Evolutionary conservation across 2,888 invertebrate species (phyloP), one percentile per base, ranked within the genome.

Genomic region (Campoplex capitator): DNA sequence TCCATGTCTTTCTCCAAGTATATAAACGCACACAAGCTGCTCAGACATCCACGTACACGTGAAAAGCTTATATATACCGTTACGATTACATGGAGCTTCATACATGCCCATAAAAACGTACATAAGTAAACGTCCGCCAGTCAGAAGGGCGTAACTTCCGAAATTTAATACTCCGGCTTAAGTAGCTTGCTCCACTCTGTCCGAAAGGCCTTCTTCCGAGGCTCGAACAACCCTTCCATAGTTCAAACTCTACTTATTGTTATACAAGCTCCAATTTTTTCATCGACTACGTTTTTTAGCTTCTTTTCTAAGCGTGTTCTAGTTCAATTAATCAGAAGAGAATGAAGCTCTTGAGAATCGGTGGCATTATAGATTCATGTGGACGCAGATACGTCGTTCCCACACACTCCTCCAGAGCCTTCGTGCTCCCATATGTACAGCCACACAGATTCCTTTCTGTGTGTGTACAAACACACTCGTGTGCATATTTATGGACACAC

Each of bases 1-100:
- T 84, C 88, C 56, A 76, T 78, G 45, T 87, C 70, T 56, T 75
- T 68, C n/a, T 35, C 68, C 38, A 71, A 23, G 23, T 38, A 73
- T 42, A 65, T 62, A 38, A 23, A 35, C 2, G n/a, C n/a, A 18
- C 3, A 54, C 16, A 48, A 51, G 1, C 48, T 11, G 1, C 48
- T 11, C 23, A 16, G 23, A 38, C 51, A 48, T 48, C 7, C 11
- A 11, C 58, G 13, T 62, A 6, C 28, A 32, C 28, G 58, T 62
- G 28, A 13, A 32, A 13, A 75, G 11, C 45, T 18, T 28, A 51
- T 35, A 65, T 28, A 68, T 18, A 77, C 42, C 8, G 58, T 28
- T 68, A 38, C 2, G 48, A 13, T 23, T 42, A 68, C 67, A 68
- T 42, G 23, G 38, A 42, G 13, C 7, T 11, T n/a, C n/a, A 38